Evolutionary conservation across 2,888 invertebrate genomes (phyloP).

Genomic region (Dendrolimus pini): DNA sequence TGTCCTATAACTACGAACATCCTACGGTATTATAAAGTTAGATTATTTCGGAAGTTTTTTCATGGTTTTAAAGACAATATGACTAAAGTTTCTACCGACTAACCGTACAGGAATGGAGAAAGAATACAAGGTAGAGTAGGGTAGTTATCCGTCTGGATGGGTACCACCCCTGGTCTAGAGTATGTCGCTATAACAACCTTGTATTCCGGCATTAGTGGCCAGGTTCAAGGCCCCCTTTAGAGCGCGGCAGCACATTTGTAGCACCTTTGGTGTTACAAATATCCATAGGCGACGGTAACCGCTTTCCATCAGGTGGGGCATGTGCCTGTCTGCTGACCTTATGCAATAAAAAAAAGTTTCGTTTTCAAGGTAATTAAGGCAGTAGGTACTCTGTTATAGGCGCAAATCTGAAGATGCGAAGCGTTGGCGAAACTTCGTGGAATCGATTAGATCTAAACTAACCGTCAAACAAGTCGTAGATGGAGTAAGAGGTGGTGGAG

Average conservation of each 20-base stretch:
- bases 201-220: background rate
- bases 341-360: background rate
- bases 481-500: slow-evolving; percentile 85
- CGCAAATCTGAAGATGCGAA: slow-evolving; percentile 73
- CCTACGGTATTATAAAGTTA: too few relatives aligned
- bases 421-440: slow-evolving; percentile 83
- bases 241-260: background rate
- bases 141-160: too few relatives aligned
- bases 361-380: too few relatives aligned
- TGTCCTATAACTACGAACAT: too few relatives aligned
- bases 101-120: too few relatives aligned
- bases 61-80: too few relatives aligned
- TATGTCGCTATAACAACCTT: background rate
- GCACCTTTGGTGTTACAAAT: background rate
- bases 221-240: background rate
- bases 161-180: too few relatives aligned
- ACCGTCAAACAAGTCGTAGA: slow-evolving; percentile 91
- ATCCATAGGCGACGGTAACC: background rate
- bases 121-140: too few relatives aligned
- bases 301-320: background rate
- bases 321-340: background rate
- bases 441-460: slow-evolving; percentile 85
- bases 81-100: too few relatives aligned
- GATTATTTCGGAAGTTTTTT: too few relatives aligned
- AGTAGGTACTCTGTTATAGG: slow-evolving; percentile 20